These are phyloP conservation scores for Chrysina gloriosa DNA, from an alignment of 2,888 invertebrate species.

Conservation along the genomic window DNA sequence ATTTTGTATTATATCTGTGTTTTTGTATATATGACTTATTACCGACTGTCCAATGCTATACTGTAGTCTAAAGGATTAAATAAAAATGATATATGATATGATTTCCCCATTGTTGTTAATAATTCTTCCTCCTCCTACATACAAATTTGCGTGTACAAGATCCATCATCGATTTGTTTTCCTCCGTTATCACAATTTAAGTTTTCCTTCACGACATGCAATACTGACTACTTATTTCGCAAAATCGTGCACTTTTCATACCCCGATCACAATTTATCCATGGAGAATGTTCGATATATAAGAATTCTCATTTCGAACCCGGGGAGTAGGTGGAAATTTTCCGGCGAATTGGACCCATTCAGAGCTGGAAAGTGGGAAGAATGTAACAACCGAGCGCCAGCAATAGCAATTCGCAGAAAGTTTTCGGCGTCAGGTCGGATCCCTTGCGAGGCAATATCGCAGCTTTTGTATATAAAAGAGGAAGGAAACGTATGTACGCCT, in stretches of 20 bases:
- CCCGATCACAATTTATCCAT: constrained; percentile 9
- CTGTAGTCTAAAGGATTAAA: no score
- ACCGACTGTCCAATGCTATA: no score
- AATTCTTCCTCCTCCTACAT: no score
- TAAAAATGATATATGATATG: no score
- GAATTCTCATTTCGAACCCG: constrained; percentile 21
- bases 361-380: constrained; percentile 19
- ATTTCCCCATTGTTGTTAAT: no score
- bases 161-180: no score
- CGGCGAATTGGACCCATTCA: constrained; percentile 30
- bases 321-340: constrained; percentile 29
- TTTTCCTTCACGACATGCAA: no score
- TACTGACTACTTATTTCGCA: not conserved
- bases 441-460: constrained; percentile 18
- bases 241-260: not conserved
- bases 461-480: not conserved
- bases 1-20: no score
- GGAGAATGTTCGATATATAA: constrained; percentile 19
- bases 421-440: constrained; percentile 6
- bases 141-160: no score
- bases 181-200: no score
- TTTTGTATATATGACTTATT: no score
- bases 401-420: constrained; percentile 27
- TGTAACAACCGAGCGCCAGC: constrained; percentile 8
- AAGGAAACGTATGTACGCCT: not conserved